Evolutionary conservation across 2,113 vertebrate species (phyloP).

Genomic region (Aramus guarauna): DNA sequence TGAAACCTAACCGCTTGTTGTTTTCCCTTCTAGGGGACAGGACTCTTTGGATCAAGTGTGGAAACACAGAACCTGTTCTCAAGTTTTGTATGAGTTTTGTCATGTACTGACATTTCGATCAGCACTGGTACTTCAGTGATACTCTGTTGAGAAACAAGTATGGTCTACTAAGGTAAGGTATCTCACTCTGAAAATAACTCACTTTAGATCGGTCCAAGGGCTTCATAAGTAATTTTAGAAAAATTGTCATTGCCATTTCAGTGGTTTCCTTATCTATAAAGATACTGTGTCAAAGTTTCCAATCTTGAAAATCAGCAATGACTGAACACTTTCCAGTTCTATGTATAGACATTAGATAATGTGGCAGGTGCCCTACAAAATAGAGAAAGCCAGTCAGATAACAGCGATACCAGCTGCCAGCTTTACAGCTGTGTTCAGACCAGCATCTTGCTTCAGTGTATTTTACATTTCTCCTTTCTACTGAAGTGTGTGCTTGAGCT

Average conservation of each 20-base stretch:
- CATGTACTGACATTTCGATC: background rate
- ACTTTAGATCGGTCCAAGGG: background rate
- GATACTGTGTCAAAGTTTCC: background rate
- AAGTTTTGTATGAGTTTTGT: fast-evolving
- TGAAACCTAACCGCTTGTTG: background rate
- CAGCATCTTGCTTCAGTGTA: background rate
- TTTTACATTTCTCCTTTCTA: background rate
- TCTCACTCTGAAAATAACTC: background rate
- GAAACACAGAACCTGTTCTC: background rate
- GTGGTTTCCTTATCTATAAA: background rate
- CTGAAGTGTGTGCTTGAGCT: background rate
- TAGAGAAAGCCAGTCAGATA: background rate
- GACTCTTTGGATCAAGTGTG: background rate
- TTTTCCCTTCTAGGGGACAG: background rate
- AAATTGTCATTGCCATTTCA: background rate
- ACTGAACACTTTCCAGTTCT: background rate
- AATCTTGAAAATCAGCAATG: background rate
- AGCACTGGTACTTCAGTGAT: background rate
- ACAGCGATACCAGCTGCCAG: background rate
- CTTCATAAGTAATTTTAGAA: background rate
- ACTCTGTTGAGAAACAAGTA: background rate
- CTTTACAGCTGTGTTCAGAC: background rate
- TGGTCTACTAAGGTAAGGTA: background rate
- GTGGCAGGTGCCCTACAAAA: background rate
- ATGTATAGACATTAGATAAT: background rate